Evolutionary conservation across 2,888 invertebrate species (phyloP).

Genomic region (Apamea anceps): DNA sequence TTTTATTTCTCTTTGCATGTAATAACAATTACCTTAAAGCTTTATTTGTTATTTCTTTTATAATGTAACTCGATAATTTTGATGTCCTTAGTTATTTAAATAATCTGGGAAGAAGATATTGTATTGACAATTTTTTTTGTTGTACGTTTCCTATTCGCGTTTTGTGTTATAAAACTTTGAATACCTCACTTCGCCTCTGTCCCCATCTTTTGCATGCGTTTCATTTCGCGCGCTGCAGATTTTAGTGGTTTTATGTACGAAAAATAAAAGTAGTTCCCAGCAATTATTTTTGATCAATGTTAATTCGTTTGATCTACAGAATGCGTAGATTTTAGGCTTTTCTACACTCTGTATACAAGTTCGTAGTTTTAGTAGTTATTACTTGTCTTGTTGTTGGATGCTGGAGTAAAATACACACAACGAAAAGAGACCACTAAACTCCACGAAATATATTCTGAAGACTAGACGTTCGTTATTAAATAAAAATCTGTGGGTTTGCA

Average conservation of each 20-base stretch:
- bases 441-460: not conserved
- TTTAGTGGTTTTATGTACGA: too few species aligned
- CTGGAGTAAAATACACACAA: not conserved
- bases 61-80: not conserved
- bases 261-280: not conserved
- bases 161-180: not conserved
- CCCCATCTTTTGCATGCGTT: too few species aligned
- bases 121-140: not conserved
- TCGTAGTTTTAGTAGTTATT: not conserved
- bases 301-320: not conserved
- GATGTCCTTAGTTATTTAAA: not conserved
- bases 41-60: constrained; percentile 30
- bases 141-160: not conserved
- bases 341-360: not conserved
- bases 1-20: constrained; percentile 56
- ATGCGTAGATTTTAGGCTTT: not conserved
- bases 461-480: not conserved
- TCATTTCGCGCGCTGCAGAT: not conserved
- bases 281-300: not conserved
- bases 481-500: constrained; percentile 9
- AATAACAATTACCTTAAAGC: constrained; percentile 39
- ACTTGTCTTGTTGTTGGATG: not conserved
- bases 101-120: not conserved
- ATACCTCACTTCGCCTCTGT: not conserved
- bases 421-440: not conserved